Percentiles rank a stretch among this genome's conserved stretches.
These are phyloP conservation scores for Horisme vitalbata DNA, from an alignment of 2,888 invertebrate genomes.

Conservation along the genomic window DNA sequence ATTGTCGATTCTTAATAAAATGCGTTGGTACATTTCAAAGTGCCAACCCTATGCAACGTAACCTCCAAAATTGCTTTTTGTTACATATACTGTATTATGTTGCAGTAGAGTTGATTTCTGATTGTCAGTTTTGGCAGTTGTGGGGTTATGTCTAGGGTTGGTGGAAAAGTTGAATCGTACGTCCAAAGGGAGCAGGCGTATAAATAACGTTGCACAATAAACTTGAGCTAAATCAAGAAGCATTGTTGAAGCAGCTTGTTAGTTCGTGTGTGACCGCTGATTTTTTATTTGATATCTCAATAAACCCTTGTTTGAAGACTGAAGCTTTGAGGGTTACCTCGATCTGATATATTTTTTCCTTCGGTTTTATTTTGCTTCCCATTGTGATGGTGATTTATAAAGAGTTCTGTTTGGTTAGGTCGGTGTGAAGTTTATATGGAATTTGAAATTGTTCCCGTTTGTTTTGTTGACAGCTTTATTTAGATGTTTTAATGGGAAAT, in stretches of 20 bases:
- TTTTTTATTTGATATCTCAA: conserved; percentile 83
- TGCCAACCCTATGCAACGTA: conserved; percentile 28
- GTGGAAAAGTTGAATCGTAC: conserved; percentile 53
- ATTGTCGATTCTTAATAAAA: conserved; percentile 74
- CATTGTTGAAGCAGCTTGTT: conserved; percentile 77
- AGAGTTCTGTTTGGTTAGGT: conserved; percentile 62
- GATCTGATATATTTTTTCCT: conserved; percentile 55
- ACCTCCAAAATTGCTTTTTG: background rate
- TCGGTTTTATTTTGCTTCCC: conserved; percentile 46
- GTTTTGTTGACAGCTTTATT: conserved; percentile 30
- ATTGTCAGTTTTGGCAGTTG: conserved; percentile 9
- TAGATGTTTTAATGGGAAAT: too few relatives aligned
- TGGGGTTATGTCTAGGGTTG: conserved; percentile 34
- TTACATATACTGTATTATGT: conserved; percentile 17
- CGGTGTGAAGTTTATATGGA: conserved; percentile 59
- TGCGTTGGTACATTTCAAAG: conserved; percentile 65
- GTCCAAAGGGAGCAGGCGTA: conserved; percentile 65
- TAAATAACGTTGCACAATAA: conserved; percentile 80
- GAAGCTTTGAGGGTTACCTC: conserved; percentile 62
- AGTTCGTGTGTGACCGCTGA: conserved; percentile 73
- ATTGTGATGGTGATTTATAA: conserved; percentile 71
- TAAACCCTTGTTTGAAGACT: conserved; percentile 63
- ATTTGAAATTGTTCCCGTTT: conserved; percentile 40
- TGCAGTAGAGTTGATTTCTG: conserved; percentile 20
- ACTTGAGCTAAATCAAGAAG: conserved; percentile 78